Percentiles rank a stretch among this genome's conserved stretches.
phyloP scores from a whole-genome alignment of 2,888 invertebrate genomes.

The Ophion ellenae region DNA sequence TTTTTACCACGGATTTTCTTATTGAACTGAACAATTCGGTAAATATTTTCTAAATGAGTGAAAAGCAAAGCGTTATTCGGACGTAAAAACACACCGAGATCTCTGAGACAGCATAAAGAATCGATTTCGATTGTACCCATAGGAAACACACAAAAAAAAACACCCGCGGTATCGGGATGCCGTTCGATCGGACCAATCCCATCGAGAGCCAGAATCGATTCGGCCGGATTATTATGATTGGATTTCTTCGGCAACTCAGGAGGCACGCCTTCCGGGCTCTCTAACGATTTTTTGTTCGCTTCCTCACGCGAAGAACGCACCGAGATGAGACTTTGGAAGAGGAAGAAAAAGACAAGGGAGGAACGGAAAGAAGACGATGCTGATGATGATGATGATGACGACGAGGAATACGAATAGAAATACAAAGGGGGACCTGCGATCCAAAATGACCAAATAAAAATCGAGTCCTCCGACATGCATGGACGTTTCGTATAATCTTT shows the following conservation, averaged over 20 bases:
- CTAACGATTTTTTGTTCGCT: constrained; percentile 39
- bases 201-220: constrained; percentile 82
- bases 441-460: constrained; percentile 31
- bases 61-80: background rate
- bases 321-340: constrained; percentile 59
- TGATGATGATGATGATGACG: constrained; percentile 43
- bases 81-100: background rate
- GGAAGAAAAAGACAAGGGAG: constrained; percentile 9
- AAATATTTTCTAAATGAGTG: background rate
- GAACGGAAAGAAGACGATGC: constrained; percentile 55
- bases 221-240: constrained; percentile 83
- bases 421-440: constrained; percentile 13
- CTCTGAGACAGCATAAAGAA: no score
- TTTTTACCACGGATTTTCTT: no score
- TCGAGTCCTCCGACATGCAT: constrained; percentile 5
- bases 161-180: constrained; percentile 32
- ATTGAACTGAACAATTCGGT: background rate
- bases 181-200: constrained; percentile 79
- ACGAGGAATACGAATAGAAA: constrained; percentile 44
- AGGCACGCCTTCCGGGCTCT: constrained; percentile 75
- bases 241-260: constrained; percentile 78
- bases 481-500: constrained; percentile 35
- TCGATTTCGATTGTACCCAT: no score
- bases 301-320: constrained; percentile 55
- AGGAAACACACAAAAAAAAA: background rate